Base-by-base conservation (phyloP, 2,797 vertebrate species). In the Rhinichthys osculus region DNA sequence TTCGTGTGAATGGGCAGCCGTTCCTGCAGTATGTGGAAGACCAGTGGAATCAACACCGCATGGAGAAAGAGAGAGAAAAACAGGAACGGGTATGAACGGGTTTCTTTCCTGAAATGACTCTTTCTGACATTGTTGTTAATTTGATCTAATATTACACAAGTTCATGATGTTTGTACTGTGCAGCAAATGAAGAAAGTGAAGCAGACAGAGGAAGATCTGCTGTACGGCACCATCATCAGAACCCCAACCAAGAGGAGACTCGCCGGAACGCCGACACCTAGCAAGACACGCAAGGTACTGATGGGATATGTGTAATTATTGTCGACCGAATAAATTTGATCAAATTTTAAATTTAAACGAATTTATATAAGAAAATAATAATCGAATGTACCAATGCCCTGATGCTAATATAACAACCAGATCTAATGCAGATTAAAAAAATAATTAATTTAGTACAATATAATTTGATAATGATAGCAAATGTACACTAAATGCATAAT, bases 151-250 rank as follows among this genome's bases (percentile, higher is more conserved):
- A 21, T 57, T 2, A 10, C 19, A 21, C 33, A 4, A 14, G 62
- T 33, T 66, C 64, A 8, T 83, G 21, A 23, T 33, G 81, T 38
- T 77, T 66, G 77, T 54, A 1, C 21, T 50, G 13, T 80, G 9
- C 85, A 99, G 98, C 97, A 98, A 95, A 91, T 97, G 80, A 99
- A 98, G 92, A 99, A 98, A 88, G 96, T 85, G 13, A 96, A 94
- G 73, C 97, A 98, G 90, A 97, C 89, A 0, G 96, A 99, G 88
- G 93, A 96, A 0, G 98, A 99, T 87, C 96, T 98, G 96, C 90
- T 96, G 1, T 99, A 95, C 0, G 98, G 98, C 38, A 98, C 96
- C 3, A 27, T 92, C 7, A 91, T 95, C 0, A 94, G 88, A 78
- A 97, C 96, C 0, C 97, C 98, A 0, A 90, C 90, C 47, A 99